Base-by-base conservation (phyloP, 2,888 invertebrate genomes). In the Tinea trinotella region DNA sequence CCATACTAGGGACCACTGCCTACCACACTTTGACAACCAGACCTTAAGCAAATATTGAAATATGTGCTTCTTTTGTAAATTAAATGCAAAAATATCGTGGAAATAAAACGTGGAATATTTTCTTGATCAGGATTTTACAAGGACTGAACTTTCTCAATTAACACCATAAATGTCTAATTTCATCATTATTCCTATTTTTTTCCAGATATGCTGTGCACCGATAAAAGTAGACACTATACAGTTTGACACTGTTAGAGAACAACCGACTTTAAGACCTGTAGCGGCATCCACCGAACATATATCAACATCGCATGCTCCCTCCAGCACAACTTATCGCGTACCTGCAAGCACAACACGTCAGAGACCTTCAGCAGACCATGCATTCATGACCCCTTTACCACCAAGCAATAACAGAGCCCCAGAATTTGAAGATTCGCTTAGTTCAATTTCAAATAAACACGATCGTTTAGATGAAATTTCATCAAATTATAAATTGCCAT, bases 181-280 rank as follows among this genome's bases (percentile, higher is more conserved):
- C n/a, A n/a, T n/a, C n/a, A n/a, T n/a, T n/a, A n/a, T n/a, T n/a
- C n/a, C n/a, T n/a, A n/a, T n/a, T n/a, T n/a, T n/a, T n/a, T 40
- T 40, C 6, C 55, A 58, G 58, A 56, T 58, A 18, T 58, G 58
- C 44, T 58, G 58, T 36, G 53, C 52, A 10, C 46, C 46, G 10
- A 17, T 19, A 18, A 46, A 46, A 46, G 40, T 40, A 35, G 35
- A 35, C 35, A 4, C 5, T 3, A 35, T 35, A 35, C 35, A 35
- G n/a, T 35, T 35, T 40, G 40, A 13, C 12, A 40, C 2, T 12
- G 13, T n/a, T 40, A 2, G 7, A 40, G 7, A 15, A 4, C 3
- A n/a, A 15, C 2, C 40, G 6, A 40, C 40, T 7, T 40, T 15
- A 1, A 12, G 13, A 15, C 40, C 40, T 2, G 40, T 7, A 7